Evolutionary conservation across 2,888 invertebrate genomes (phyloP).

Genomic region (Synergus gifuensis): DNA sequence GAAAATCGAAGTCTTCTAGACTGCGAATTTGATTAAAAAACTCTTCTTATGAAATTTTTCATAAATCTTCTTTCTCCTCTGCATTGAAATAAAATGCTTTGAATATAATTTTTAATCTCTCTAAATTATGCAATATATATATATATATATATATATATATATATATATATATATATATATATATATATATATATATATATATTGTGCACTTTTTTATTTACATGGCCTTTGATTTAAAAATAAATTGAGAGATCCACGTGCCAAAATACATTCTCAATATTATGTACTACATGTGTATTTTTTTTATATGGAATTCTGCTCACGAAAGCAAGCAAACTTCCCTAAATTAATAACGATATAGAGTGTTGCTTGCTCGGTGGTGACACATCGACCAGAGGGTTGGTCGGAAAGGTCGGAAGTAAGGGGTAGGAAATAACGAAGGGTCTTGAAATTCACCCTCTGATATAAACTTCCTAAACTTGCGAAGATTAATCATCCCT

Average conservation of each 20-base stretch:
- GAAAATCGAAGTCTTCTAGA: not conserved
- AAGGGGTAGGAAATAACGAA: slow-evolving; percentile 15
- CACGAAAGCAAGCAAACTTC: not conserved
- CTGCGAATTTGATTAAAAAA: too few species aligned
- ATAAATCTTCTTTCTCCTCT: not conserved
- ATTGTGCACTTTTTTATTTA: not conserved
- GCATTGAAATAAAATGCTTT: too few species aligned
- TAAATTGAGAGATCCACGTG: not conserved
- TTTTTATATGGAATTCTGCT: not conserved
- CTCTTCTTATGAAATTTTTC: not conserved
- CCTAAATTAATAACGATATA: not conserved
- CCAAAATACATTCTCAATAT: too few species aligned
- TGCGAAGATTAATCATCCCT: slow-evolving; percentile 20
- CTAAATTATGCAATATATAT: too few species aligned
- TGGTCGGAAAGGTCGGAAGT: slow-evolving; percentile 8
- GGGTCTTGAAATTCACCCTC: slow-evolving; percentile 27
- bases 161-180: too few species aligned
- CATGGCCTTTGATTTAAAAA: not conserved
- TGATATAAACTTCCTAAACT: slow-evolving; percentile 14
- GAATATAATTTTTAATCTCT: too few species aligned
- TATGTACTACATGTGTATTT: too few species aligned
- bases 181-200: too few species aligned
- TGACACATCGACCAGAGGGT: slow-evolving; percentile 30
- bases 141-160: too few species aligned
- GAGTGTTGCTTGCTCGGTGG: not conserved